phyloP scores from a whole-genome alignment of 1,140 invertebrate genomes.

The Drosophila biarmipes region DNA sequence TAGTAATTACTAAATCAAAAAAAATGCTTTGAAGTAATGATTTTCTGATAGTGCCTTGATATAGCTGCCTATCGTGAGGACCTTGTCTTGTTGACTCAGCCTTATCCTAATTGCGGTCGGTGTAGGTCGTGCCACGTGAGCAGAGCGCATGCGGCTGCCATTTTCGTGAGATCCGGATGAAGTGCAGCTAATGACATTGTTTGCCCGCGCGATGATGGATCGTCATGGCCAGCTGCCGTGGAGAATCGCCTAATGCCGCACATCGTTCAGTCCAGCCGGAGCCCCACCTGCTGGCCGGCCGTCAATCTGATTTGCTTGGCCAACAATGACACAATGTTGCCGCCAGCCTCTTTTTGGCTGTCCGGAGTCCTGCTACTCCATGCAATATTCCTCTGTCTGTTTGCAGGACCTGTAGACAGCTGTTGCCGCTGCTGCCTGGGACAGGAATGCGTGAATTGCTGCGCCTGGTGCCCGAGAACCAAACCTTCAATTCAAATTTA shows the following conservation, averaged over 20 bases:
- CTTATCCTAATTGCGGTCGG: conserved; percentile 73
- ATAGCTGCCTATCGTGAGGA: conserved; percentile 9
- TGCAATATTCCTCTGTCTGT: not conserved
- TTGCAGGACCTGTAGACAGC: conserved; percentile 1
- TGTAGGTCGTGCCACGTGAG: conserved; percentile 43
- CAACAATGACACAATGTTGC: conserved; percentile 13
- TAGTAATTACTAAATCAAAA: too few species aligned
- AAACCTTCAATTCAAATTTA: not conserved
- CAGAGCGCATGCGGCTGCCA: conserved; percentile 19
- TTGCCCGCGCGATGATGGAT: conserved; percentile 39
- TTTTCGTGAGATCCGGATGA: conserved; percentile 25
- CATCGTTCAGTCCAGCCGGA: not conserved
- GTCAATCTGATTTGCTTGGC: conserved; percentile 15
- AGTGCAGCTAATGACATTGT: conserved; percentile 50
- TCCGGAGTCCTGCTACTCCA: not conserved
- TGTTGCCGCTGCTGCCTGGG: conserved; percentile 7
- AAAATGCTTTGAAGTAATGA: too few species aligned
- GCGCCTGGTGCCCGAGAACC: not conserved
- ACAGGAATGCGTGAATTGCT: not conserved
- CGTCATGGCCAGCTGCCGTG: conserved; percentile 22
- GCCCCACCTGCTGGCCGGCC: not conserved
- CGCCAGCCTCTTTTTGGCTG: conserved; percentile 1
- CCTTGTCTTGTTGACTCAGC: conserved; percentile 42
- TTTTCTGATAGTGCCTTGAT: conserved; percentile 8
- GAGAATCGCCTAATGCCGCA: conserved; percentile 25